Evolutionary conservation across 2,888 invertebrate genomes (phyloP).

Genomic region (Lithophane leautieri): DNA sequence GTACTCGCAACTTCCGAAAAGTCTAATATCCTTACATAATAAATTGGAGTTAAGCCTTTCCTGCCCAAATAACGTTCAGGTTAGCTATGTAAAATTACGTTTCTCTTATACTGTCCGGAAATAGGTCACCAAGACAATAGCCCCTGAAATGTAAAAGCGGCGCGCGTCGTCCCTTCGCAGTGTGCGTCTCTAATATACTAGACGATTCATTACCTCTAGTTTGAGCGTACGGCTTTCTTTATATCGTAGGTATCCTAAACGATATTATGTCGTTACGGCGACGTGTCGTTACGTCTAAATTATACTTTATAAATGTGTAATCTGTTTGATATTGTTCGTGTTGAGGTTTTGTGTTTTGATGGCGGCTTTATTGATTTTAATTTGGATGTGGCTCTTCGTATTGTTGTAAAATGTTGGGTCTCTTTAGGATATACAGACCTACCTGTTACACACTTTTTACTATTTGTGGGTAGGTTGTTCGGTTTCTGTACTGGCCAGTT

Average conservation of each 20-base stretch:
- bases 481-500: too few species aligned
- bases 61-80: slow-evolving; percentile 51
- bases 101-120: slow-evolving; percentile 75
- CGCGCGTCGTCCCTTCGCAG: slow-evolving; percentile 65
- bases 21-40: slow-evolving; percentile 47
- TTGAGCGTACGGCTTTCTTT: slow-evolving; percentile 72
- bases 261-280: slow-evolving; percentile 69
- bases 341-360: slow-evolving; percentile 58
- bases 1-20: slow-evolving; percentile 32
- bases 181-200: slow-evolving; percentile 70
- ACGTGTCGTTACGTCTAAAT: slow-evolving; percentile 68
- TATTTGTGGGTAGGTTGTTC: not conserved
- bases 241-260: slow-evolving; percentile 68
- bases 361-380: slow-evolving; percentile 60
- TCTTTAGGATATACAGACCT: not conserved
- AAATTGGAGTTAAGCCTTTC: slow-evolving; percentile 54
- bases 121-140: slow-evolving; percentile 86
- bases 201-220: slow-evolving; percentile 79
- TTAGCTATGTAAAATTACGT: slow-evolving; percentile 68
- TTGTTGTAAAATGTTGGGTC: slow-evolving; percentile 46
- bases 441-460: slow-evolving; percentile 16
- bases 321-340: slow-evolving; percentile 69
- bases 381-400: slow-evolving; percentile 35
- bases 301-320: slow-evolving; percentile 68
- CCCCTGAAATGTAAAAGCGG: slow-evolving; percentile 71